A percentile compares a stretch with the other conserved stretches of the same genome.
Conservation (phyloP, 2,113 vertebrate species). For the Python bivittatus region DNA sequence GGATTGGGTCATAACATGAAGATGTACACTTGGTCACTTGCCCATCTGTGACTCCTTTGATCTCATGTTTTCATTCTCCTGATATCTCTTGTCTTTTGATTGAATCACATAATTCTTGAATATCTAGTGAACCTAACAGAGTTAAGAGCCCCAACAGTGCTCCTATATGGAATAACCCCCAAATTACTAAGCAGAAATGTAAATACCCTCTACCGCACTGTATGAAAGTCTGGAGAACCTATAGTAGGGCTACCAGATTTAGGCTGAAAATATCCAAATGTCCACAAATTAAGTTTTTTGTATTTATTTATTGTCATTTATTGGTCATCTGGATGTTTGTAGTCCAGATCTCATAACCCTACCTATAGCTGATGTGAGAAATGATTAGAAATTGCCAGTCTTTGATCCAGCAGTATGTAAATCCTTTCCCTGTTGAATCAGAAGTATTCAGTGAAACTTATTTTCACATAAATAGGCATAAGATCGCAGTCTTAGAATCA, state of each 20-base stretch:
- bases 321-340: not conserved
- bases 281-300: not conserved
- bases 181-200: too few species aligned
- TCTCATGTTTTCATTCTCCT: too few species aligned
- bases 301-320: not conserved
- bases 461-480: not conserved
- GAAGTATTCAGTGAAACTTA: not conserved
- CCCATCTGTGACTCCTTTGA: too few species aligned
- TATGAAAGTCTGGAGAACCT: too few species aligned
- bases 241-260: too few species aligned
- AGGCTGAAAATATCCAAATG: not conserved
- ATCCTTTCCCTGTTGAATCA: not conserved
- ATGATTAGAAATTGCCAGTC: not conserved
- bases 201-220: too few species aligned
- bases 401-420: not conserved
- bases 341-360: not conserved
- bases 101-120: too few species aligned
- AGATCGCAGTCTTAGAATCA: not conserved
- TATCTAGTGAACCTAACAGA: too few species aligned
- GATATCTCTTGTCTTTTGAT: too few species aligned
- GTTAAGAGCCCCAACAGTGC: too few species aligned
- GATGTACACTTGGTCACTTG: too few species aligned
- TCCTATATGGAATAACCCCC: too few species aligned
- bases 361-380: not conserved
- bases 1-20: not conserved